Evolutionary conservation across 2,113 vertebrate genomes (phyloP), one percentile per base, ranked within the genome.

Genomic region (Tupaia chinensis): DNA sequence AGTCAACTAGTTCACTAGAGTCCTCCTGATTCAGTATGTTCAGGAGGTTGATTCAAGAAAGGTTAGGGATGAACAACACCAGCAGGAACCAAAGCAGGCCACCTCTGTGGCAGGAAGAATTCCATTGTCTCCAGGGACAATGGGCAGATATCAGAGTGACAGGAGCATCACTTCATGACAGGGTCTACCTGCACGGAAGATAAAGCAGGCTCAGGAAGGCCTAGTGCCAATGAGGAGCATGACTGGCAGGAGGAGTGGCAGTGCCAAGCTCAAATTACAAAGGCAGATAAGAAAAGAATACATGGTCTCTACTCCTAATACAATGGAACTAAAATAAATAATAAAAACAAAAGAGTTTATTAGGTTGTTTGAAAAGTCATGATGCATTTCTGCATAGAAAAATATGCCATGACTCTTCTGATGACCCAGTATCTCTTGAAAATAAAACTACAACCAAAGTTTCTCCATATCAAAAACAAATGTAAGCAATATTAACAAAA

Each of bases 401-500:
- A 44, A 44, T 44, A 44, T 44, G 44, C 44, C 44, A 44, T 44
- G 44, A 44, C 44, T 44, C 5, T 44, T 44, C 44, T 44, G 44
- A 44, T 44, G 44, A 44, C 44, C 44, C 44, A 44, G 44, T 29
- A 27, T 77, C 9, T 9, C 12, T 17, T 23, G 16, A 61, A 91
- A 88, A 63, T 4, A 83, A 78, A 66, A 95, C 25, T 34, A 29
- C 7, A 80, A 19, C 7, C 44, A 34, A 95, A 32, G 13, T 20
- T 60, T 87, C 27, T 91, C 29, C 61, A 3, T 16, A 6, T 81
- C 60, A 66, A 91, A 74, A 78, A 78, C 4, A 78, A 87, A 92
- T 44, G n/a, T 23, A 88, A 79, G 72, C 7, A 15, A n/a, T 73
- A 61, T 56, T 54, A 83, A 29, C 32, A 89, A 95, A 96, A 70